These are phyloP conservation scores for Bugulina stolonifera DNA, from an alignment of 2,888 invertebrate genomes.

Conservation along the genomic window DNA sequence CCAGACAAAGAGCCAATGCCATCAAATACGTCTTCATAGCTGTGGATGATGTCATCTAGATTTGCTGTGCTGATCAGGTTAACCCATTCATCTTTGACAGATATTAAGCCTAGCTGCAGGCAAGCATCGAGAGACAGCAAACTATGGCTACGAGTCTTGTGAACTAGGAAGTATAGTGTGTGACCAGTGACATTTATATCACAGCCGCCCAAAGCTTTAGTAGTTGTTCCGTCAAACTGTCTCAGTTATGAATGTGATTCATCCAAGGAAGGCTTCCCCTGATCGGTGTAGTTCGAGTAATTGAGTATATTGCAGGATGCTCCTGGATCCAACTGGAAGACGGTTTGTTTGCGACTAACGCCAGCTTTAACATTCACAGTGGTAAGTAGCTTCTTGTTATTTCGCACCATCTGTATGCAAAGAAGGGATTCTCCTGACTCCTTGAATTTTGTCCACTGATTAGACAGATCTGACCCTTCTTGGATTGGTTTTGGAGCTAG, in stretches of 20 bases:
- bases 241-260: background rate
- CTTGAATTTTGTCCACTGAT: no score
- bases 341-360: no score
- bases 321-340: no score
- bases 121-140: slow-evolving; percentile 7
- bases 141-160: slow-evolving; percentile 14
- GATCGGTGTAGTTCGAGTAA: no score
- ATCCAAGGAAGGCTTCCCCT: background rate
- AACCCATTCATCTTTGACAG: slow-evolving; percentile 15
- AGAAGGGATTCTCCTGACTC: no score
- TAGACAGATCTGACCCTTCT: no score
- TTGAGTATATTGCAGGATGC: no score
- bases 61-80: background rate
- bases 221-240: slow-evolving; percentile 17
- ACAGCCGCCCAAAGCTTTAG: background rate
- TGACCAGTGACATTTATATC: background rate
- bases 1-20: background rate
- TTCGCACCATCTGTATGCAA: no score
- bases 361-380: no score
- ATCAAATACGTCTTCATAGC: background rate
- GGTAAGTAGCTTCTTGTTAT: no score
- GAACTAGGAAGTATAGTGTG: background rate
- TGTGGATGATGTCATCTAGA: background rate
- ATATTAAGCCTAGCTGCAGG: background rate
- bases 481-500: no score